These are phyloP conservation scores for Cataglyphis altisquamis DNA, from an alignment of 2,888 invertebrate genomes.

Conservation along the genomic window DNA sequence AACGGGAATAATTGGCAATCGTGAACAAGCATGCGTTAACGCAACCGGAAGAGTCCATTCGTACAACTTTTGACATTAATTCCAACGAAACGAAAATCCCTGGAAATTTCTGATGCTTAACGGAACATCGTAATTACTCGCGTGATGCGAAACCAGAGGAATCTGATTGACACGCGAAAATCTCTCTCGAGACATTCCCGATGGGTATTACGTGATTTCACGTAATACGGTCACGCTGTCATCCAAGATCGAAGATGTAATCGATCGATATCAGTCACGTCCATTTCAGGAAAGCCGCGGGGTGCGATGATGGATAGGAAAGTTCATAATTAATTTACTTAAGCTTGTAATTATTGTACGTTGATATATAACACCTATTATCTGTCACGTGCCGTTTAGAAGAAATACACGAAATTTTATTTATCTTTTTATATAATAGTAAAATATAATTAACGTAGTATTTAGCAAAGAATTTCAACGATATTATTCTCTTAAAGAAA, in stretches of 20 bases:
- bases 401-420: background rate
- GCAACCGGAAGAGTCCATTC: slow-evolving; percentile 12
- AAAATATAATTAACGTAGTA: slow-evolving; percentile 13
- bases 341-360: slow-evolving; percentile 34
- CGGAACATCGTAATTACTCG: slow-evolving; percentile 53
- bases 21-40: background rate
- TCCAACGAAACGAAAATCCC: slow-evolving; percentile 10
- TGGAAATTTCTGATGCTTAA: slow-evolving; percentile 20
- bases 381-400: background rate
- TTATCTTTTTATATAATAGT: slow-evolving; percentile 41
- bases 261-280: slow-evolving; percentile 74
- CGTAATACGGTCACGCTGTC: slow-evolving; percentile 68
- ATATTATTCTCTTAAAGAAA: background rate
- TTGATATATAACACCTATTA: background rate
- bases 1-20: slow-evolving; percentile 27
- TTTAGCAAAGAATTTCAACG: background rate
- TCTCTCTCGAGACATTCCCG: slow-evolving; percentile 67
- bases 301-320: slow-evolving; percentile 54
- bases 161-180: slow-evolving; percentile 72
- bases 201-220: slow-evolving; percentile 74
- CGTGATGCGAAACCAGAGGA: slow-evolving; percentile 47
- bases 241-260: slow-evolving; percentile 74
- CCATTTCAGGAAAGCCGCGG: slow-evolving; percentile 58
- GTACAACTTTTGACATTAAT: slow-evolving; percentile 39
- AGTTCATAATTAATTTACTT: slow-evolving; percentile 70